Evolutionary conservation across 2,113 vertebrate genomes (phyloP).

Genomic region (Carassius gibelio): DNA sequence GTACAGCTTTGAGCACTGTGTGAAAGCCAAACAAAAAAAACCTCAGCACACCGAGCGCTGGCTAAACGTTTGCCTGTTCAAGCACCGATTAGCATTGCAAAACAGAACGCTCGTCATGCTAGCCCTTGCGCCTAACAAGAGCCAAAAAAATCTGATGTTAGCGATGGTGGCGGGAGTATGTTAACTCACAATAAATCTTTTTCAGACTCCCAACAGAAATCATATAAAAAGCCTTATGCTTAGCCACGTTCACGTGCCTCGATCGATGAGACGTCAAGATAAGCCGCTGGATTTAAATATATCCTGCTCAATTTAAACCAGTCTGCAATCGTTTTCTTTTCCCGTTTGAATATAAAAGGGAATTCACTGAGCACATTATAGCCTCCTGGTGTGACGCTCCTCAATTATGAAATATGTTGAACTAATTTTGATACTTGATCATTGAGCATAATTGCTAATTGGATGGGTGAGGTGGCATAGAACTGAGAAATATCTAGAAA

Average conservation of each 20-base stretch:
- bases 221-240: neutral
- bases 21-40: neutral
- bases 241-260: neutral
- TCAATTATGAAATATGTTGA: no score
- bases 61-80: constrained; percentile 19
- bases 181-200: neutral
- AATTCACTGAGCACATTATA: neutral
- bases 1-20: neutral
- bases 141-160: neutral
- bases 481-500: constrained; percentile 64
- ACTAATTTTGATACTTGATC: no score
- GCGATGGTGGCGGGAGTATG: neutral
- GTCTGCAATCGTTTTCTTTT: neutral
- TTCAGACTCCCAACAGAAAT: neutral
- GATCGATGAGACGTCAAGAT: neutral
- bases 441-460: no score
- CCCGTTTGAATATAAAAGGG: neutral
- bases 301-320: neutral
- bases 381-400: neutral
- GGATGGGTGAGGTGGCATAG: constrained; percentile 70
- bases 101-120: constrained; percentile 24
- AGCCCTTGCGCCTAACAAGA: neutral
- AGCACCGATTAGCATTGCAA: constrained; percentile 5
- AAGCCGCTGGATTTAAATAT: neutral
- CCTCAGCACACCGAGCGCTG: neutral